These are phyloP conservation scores for Zaprionus ghesquierei DNA, from an alignment of 1,140 invertebrate genomes.

Conservation along the genomic window DNA sequence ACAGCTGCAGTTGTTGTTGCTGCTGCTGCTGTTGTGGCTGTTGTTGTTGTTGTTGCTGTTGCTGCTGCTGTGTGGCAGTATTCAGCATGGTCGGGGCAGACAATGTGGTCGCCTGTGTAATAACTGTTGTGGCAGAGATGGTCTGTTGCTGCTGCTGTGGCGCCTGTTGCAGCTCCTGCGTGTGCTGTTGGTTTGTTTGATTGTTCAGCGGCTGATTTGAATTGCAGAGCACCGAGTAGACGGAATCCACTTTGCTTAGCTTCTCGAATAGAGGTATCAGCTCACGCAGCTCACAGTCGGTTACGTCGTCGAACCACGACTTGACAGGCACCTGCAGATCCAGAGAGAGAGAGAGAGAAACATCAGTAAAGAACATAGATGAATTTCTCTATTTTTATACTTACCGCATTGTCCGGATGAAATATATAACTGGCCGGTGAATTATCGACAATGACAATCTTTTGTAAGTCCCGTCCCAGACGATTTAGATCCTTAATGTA, in stretches of 20 bases:
- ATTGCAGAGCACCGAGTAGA: conserved; percentile 95
- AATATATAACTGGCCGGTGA: conserved; percentile 99
- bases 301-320: conserved; percentile 99
- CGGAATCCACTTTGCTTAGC: conserved; percentile 96
- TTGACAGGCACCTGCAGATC: conserved; percentile 95
- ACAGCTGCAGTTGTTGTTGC: conserved; percentile 46
- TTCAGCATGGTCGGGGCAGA: conserved; percentile 79
- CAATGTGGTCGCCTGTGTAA: conserved; percentile 79
- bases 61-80: conserved; percentile 47
- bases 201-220: conserved; percentile 91
- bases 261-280: conserved; percentile 98
- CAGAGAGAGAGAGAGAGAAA: background rate
- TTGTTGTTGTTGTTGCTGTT: conserved; percentile 35
- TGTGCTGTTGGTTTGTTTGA: conserved; percentile 66
- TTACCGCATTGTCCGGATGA: conserved; percentile 99
- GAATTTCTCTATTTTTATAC: conserved; percentile 57
- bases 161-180: conserved; percentile 69
- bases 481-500: conserved; percentile 99
- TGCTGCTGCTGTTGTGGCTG: conserved; percentile 28
- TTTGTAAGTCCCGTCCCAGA: conserved; percentile 96
- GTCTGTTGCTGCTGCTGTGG: conserved; percentile 75
- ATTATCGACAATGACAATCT: conserved; percentile 99
- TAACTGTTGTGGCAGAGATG: conserved; percentile 81
- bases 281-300: conserved; percentile 96
- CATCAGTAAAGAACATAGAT: background rate